Conservation (phyloP, 2,113 vertebrate species). For the Lepus timidus region DNA sequence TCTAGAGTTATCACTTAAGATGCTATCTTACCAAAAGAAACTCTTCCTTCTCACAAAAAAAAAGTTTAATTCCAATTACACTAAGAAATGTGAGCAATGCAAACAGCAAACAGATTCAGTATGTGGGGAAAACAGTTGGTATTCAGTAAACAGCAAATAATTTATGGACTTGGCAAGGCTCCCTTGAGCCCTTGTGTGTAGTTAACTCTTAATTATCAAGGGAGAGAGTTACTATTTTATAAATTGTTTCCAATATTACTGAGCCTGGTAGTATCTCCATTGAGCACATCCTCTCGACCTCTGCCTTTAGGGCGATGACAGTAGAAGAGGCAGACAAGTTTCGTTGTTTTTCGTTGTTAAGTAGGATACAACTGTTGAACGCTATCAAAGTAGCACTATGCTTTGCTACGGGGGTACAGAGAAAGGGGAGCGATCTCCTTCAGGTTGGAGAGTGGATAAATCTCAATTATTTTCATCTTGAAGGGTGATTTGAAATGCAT, state of each 20-base stretch:
- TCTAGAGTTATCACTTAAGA: constrained; percentile 46
- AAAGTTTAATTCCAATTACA: constrained; percentile 32
- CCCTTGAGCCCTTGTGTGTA: constrained; percentile 29
- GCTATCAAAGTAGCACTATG: neutral
- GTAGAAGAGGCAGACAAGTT: neutral
- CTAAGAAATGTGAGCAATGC: constrained; percentile 67
- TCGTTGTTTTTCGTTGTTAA: neutral
- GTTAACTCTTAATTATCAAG: constrained; percentile 72
- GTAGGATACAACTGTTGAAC: neutral
- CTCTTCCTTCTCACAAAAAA: constrained; percentile 50
- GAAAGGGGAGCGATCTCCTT: neutral
- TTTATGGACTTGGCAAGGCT: constrained; percentile 72
- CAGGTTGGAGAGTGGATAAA: neutral
- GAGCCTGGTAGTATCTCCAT: neutral
- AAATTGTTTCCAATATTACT: neutral
- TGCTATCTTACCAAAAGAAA: constrained; percentile 39
- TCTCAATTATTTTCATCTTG: neutral
- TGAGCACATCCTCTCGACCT: neutral
- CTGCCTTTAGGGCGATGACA: neutral
- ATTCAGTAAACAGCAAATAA: constrained; percentile 70
- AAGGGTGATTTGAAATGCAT: neutral
- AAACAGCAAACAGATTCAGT: constrained; percentile 64
- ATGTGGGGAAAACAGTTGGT: constrained; percentile 57
- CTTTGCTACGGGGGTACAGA: neutral
- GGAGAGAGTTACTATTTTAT: neutral